A percentile compares a stretch with the other conserved stretches of the same genome.
These are phyloP conservation scores for Cheilosia vernalis DNA, from an alignment of 2,888 invertebrate genomes.

Conservation along the genomic window DNA sequence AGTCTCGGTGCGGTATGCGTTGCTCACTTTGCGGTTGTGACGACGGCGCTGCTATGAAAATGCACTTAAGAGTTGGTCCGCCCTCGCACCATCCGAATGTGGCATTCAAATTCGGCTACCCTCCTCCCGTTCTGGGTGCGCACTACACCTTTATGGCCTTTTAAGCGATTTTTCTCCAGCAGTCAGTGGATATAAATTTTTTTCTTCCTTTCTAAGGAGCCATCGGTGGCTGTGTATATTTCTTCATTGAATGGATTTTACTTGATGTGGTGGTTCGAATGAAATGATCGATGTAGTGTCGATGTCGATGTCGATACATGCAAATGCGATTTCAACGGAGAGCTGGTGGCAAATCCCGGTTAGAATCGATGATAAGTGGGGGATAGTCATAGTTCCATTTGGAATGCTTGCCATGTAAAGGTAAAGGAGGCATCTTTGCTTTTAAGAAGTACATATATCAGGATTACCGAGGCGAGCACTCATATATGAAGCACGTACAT, in stretches of 20 bases:
- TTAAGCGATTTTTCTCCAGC: conserved; percentile 67
- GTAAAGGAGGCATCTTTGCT: neutral
- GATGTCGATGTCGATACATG: conserved; percentile 71
- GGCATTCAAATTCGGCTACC: conserved; percentile 65
- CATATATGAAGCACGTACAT: no score
- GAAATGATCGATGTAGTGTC: conserved; percentile 69
- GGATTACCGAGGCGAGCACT: no score
- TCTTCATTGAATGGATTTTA: conserved; percentile 62
- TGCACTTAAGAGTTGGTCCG: conserved; percentile 63
- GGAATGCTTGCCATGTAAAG: neutral
- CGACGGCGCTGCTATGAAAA: conserved; percentile 61
- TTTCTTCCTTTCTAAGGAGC: conserved; percentile 35
- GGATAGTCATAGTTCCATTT: conserved; percentile 8
- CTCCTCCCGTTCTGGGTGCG: conserved; percentile 21
- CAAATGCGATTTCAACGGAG: conserved; percentile 63
- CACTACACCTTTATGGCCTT: conserved; percentile 69
- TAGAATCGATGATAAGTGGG: conserved; percentile 4
- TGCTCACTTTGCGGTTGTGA: conserved; percentile 37
- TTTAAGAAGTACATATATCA: no score
- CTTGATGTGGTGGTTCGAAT: conserved; percentile 52
- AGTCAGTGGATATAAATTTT: conserved; percentile 13
- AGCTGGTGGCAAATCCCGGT: conserved; percentile 30
- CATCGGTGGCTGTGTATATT: conserved; percentile 36
- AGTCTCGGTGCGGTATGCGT: conserved; percentile 50
- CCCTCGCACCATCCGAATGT: conserved; percentile 36